Evolutionary conservation across 2,797 vertebrate genomes (phyloP).

Genomic region (Esox masquinongy): DNA sequence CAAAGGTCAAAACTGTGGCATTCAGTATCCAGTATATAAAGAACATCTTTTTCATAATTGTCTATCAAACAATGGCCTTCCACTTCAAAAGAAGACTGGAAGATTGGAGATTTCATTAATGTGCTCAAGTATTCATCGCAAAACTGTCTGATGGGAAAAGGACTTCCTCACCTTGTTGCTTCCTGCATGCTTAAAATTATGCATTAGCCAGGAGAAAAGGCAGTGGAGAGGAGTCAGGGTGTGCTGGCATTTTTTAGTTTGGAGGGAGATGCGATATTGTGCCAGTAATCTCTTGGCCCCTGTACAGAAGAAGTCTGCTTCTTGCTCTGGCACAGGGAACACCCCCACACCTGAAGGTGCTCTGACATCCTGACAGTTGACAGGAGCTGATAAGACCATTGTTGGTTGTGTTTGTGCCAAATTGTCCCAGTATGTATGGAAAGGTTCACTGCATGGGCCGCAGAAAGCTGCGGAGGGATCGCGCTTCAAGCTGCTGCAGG

Average conservation of each 20-base stretch:
- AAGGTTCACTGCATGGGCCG: neutral
- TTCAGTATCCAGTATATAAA: too few species aligned
- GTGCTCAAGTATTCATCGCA: conserved; percentile 11
- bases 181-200: conserved; percentile 42
- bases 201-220: conserved; percentile 31
- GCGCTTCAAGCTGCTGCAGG: neutral
- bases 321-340: too few species aligned
- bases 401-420: conserved; percentile 8
- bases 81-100: neutral
- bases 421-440: conserved; percentile 25
- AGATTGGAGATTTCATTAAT: neutral
- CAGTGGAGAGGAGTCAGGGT: conserved; percentile 2
- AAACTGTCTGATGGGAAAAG: conserved; percentile 13
- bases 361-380: conserved; percentile 18
- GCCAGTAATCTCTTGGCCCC: conserved; percentile 22
- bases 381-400: conserved; percentile 3
- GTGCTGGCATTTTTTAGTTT: neutral
- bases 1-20: neutral
- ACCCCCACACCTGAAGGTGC: too few species aligned
- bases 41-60: neutral
- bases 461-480: neutral
- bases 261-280: conserved; percentile 18
- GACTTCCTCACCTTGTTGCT: conserved; percentile 38
- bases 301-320: neutral
- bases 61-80: neutral